These are phyloP conservation scores for Ornithoptera priamus DNA, from an alignment of 2,888 invertebrate species.

Conservation along the genomic window DNA sequence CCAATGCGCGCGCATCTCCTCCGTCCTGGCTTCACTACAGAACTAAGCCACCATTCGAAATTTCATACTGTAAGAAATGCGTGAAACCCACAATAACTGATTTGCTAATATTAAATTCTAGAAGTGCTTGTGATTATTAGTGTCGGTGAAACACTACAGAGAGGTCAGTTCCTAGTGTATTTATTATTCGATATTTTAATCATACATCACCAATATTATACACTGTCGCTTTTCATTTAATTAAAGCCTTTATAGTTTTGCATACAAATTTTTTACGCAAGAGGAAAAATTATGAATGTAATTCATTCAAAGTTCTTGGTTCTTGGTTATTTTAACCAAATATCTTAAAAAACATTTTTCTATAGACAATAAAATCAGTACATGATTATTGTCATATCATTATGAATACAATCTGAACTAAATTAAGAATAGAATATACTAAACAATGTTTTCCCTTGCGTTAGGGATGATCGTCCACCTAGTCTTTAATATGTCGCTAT, in stretches of 20 bases:
- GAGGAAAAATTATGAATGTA: neutral
- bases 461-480: neutral
- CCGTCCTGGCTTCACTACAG: slow-evolving; percentile 63
- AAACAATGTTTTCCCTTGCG: too few species aligned
- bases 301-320: too few species aligned
- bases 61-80: slow-evolving; percentile 73
- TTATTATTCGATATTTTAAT: neutral
- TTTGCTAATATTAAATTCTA: slow-evolving; percentile 45
- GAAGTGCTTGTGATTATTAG: slow-evolving; percentile 33
- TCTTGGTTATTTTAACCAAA: too few species aligned
- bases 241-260: neutral
- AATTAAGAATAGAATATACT: too few species aligned
- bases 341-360: too few species aligned
- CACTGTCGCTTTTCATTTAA: slow-evolving; percentile 1
- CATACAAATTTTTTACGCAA: neutral
- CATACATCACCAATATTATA: neutral
- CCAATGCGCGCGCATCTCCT: slow-evolving; percentile 72
- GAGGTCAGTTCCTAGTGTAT: slow-evolving; percentile 28
- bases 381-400: too few species aligned
- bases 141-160: slow-evolving; percentile 37
- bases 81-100: slow-evolving; percentile 70
- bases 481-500: neutral
- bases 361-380: too few species aligned
- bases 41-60: slow-evolving; percentile 61
- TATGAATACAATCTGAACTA: too few species aligned